Evolutionary conservation across 2,888 invertebrate species (phyloP).

Genomic region (Pollenia griseotomentosa): DNA sequence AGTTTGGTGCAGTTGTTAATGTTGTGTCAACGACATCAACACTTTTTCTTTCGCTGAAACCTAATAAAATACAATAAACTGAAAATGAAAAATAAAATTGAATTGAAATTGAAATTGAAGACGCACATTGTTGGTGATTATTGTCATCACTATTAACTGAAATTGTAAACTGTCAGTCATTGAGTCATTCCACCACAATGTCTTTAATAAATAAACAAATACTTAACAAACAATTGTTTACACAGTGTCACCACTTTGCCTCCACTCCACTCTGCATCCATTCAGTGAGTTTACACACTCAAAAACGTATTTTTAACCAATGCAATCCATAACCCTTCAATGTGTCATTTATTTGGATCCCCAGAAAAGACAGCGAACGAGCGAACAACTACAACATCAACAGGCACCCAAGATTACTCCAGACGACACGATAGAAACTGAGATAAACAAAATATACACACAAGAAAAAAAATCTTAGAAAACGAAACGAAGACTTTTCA

Average conservation of each 20-base stretch:
- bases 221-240: constrained; percentile 57
- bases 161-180: constrained; percentile 51
- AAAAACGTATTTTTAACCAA: constrained; percentile 44
- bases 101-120: constrained; percentile 54
- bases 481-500: constrained; percentile 51
- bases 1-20: constrained; percentile 70
- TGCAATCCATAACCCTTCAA: constrained; percentile 69
- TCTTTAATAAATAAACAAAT: constrained; percentile 72
- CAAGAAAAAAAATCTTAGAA: constrained; percentile 26
- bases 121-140: constrained; percentile 58
- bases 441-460: constrained; percentile 25
- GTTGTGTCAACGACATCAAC: constrained; percentile 66
- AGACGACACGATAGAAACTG: constrained; percentile 2
- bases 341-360: constrained; percentile 65
- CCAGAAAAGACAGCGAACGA: constrained; percentile 29
- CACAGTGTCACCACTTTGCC: constrained; percentile 9
- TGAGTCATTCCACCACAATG: constrained; percentile 60
- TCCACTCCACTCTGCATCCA: not conserved
- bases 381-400: constrained; percentile 3
- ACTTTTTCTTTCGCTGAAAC: constrained; percentile 63
- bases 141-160: constrained; percentile 70
- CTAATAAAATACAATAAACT: constrained; percentile 40
- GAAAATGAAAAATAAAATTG: constrained; percentile 42
- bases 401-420: constrained; percentile 1
- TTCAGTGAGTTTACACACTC: not conserved